These are phyloP conservation scores for Ricordea florida DNA, from an alignment of 92 coral and sea anemone genomes.

Conservation along the genomic window DNA sequence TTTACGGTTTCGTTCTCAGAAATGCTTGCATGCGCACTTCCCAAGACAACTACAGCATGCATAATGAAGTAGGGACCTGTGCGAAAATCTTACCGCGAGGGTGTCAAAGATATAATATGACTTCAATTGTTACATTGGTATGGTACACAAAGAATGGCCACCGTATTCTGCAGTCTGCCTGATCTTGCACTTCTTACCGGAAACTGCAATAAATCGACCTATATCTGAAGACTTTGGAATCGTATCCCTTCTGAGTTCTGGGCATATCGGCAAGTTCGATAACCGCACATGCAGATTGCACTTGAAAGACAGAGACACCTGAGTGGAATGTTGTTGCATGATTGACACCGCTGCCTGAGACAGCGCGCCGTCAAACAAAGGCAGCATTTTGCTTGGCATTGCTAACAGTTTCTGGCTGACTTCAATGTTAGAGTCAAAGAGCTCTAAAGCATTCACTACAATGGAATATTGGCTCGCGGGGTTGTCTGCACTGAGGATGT, in stretches of 20 bases:
- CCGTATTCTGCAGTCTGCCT: neutral
- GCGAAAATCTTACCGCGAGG: no score
- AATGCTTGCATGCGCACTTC: no score
- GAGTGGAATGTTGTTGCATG: conserved; percentile 74
- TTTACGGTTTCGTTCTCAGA: no score
- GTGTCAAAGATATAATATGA: no score
- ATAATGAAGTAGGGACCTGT: no score
- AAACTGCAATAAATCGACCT: conserved; percentile 82
- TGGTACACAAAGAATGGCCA: neutral
- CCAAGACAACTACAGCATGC: no score
- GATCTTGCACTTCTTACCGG: conserved; percentile 67
- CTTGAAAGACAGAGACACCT: conserved; percentile 71
- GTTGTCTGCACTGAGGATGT: conserved; percentile 76
- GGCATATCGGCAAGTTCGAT: conserved; percentile 92
- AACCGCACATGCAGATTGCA: conserved; percentile 80
- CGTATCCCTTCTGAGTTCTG: conserved; percentile 86
- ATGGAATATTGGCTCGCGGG: conserved; percentile 77
- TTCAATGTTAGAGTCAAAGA: conserved; percentile 84
- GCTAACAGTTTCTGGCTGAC: conserved; percentile 84
- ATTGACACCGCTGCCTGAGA: conserved; percentile 67
- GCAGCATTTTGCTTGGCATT: conserved; percentile 81
- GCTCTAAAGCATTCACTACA: conserved; percentile 88
- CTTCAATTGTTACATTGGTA: no score
- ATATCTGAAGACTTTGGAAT: conserved; percentile 95
- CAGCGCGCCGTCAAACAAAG: conserved; percentile 87